Percentiles rank a stretch among this genome's conserved stretches.
phyloP scores from a whole-genome alignment of 2,888 invertebrate genomes.

The Gymnoscelis rufifasciata region DNA sequence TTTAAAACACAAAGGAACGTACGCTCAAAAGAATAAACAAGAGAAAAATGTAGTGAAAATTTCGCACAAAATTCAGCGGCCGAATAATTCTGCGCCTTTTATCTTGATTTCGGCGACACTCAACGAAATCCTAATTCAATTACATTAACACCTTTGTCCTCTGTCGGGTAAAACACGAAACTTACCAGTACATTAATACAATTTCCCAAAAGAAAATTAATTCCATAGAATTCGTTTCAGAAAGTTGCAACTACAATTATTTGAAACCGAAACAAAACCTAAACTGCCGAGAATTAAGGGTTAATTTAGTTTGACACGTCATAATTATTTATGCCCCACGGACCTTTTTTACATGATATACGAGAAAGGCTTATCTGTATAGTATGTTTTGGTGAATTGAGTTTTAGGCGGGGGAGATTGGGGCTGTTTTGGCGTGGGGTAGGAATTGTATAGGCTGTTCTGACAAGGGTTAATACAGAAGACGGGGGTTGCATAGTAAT shows the following conservation, averaged over 20 bases:
- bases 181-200: constrained; percentile 24
- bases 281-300: constrained; percentile 18
- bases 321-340: constrained; percentile 26
- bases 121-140: not conserved
- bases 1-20: too few relatives aligned
- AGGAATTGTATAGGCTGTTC: constrained; percentile 8
- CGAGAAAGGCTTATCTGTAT: constrained; percentile 4
- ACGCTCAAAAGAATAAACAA: too few relatives aligned
- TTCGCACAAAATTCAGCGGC: too few relatives aligned
- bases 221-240: constrained; percentile 22
- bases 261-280: constrained; percentile 13
- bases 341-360: constrained; percentile 5
- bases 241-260: constrained; percentile 13
- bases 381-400: not conserved
- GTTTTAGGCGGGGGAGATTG: not conserved
- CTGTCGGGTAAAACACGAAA: constrained; percentile 4
- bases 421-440: constrained; percentile 7
- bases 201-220: constrained; percentile 31
- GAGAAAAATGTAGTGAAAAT: too few relatives aligned
- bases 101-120: not conserved
- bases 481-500: constrained; percentile 35
- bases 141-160: constrained; percentile 4
- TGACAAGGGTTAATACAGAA: constrained; percentile 15
- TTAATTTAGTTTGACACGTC: constrained; percentile 27
- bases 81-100: not conserved